Evolutionary conservation across 2,888 invertebrate species (phyloP).

Genomic region (Parasteatoda lunata): DNA sequence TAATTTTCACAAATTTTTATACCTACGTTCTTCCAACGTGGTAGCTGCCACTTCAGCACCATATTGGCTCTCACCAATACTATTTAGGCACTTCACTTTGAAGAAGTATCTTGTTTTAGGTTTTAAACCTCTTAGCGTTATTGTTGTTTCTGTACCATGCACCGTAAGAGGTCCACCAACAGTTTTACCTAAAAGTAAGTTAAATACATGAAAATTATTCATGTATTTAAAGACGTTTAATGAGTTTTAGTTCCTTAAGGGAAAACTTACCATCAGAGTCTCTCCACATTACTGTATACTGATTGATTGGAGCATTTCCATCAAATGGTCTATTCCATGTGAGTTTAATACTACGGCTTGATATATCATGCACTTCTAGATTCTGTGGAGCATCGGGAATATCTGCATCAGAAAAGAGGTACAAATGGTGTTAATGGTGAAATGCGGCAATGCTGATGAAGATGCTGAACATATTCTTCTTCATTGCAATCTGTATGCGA

Average conservation of each 20-base stretch:
- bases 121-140: slow-evolving; percentile 79
- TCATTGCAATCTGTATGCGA: too few relatives aligned
- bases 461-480: too few relatives aligned
- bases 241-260: background rate
- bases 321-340: slow-evolving; percentile 74
- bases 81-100: slow-evolving; percentile 93
- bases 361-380: slow-evolving; percentile 71
- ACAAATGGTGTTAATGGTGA: too few relatives aligned
- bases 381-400: slow-evolving; percentile 73
- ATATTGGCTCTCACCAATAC: slow-evolving; percentile 90
- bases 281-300: slow-evolving; percentile 71
- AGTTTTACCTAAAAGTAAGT: background rate
- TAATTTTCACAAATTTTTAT: slow-evolving; percentile 38
- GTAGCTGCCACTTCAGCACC: slow-evolving; percentile 95
- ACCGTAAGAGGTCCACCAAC: slow-evolving; percentile 31
- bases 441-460: too few relatives aligned
- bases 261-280: slow-evolving; percentile 40
- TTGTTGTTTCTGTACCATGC: slow-evolving; percentile 33
- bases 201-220: background rate
- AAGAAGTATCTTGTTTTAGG: slow-evolving; percentile 95
- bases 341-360: slow-evolving; percentile 72
- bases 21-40: slow-evolving; percentile 89
- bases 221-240: background rate
- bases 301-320: slow-evolving; percentile 74
- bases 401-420: slow-evolving; percentile 64